phyloP scores from a whole-genome alignment of 2,797 vertebrate genomes.

The Carcharodon carcharias region DNA sequence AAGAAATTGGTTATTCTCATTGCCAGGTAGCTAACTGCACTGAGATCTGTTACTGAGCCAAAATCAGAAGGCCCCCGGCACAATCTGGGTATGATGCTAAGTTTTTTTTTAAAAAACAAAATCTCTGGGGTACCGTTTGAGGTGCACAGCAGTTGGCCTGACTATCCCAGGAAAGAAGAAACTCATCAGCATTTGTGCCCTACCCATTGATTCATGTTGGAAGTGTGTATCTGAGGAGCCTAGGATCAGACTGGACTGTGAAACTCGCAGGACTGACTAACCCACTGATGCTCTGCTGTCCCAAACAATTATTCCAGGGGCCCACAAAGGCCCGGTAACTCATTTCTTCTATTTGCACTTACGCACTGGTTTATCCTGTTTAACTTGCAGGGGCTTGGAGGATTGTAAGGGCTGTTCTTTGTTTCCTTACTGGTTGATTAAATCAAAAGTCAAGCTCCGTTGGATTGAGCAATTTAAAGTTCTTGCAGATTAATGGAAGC shows the following conservation, averaged over 20 bases:
- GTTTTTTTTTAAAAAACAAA: not conserved
- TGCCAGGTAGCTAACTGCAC: not conserved
- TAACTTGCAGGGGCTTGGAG: not conserved
- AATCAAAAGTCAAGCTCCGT: not conserved
- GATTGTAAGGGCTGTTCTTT: not conserved
- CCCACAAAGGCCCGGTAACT: not conserved
- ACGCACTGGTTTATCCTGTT: not conserved
- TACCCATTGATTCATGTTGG: not conserved
- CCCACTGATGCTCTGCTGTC: not conserved
- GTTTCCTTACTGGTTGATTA: not conserved
- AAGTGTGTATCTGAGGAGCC: not conserved
- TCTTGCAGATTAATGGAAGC: not conserved
- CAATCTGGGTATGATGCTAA: not conserved
- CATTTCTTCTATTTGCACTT: not conserved
- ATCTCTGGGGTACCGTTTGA: not conserved
- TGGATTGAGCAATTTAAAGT: not conserved
- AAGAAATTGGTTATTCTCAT: not conserved
- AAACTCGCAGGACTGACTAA: not conserved
- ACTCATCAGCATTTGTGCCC: not conserved
- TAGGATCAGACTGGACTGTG: not conserved
- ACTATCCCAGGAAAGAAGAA: not conserved
- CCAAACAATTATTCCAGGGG: not conserved
- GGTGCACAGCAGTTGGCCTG: not conserved
- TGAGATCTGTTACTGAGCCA: not conserved
- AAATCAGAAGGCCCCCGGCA: not conserved